Evolutionary conservation across 2,797 vertebrate genomes (phyloP), one percentile per base, ranked within the genome.

Genomic region (Miichthys miiuy): DNA sequence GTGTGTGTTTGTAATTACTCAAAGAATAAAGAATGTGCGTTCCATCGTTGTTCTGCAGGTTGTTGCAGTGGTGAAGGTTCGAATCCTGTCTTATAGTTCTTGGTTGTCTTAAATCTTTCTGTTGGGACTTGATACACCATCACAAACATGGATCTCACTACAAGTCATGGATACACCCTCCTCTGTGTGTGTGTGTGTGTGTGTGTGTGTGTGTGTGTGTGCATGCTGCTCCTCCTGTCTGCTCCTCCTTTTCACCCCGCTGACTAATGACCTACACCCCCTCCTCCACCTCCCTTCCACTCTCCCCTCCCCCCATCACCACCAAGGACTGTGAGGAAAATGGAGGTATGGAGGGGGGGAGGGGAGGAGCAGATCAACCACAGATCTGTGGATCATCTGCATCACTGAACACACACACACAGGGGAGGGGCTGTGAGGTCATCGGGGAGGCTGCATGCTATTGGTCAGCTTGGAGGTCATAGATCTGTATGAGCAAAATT

Each of bases 231-330:
- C 51, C 52, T 57, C 46, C 84, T 89, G 88, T 72, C 87, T 34
- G 34, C 34, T 34, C 34, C 80, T 87, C 68, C 69, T 87, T 83
- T 89, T 82, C 82, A 73, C 79, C 84, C 78, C 72, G 18, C 87
- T 89, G 89, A 88, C 82, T 92, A 92, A 91, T 88, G 88, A 93
- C 89, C 88, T 87, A 69, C 79, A 78, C 85, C 86, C 68, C 41
- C 68, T 16, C 27, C 41, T 30, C 41, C 58, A 62, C 79, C 72
- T 61, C 78, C 57, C 51, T 23, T n/a, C 41, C 68, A 44, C 56
- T 51, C 50, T 58, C 77, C 81, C 79, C 56, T 68, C 72, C 56
- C 67, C 88, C 77, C n/a, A n/a, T 57, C 50, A 18, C 65, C 85
- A 72, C 60, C 34, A 23, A 30, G 55, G 60, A 57, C 60, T 68